phyloP scores from a whole-genome alignment of 2,797 vertebrate genomes.

The Mormyrus proboscirostris region DNA sequence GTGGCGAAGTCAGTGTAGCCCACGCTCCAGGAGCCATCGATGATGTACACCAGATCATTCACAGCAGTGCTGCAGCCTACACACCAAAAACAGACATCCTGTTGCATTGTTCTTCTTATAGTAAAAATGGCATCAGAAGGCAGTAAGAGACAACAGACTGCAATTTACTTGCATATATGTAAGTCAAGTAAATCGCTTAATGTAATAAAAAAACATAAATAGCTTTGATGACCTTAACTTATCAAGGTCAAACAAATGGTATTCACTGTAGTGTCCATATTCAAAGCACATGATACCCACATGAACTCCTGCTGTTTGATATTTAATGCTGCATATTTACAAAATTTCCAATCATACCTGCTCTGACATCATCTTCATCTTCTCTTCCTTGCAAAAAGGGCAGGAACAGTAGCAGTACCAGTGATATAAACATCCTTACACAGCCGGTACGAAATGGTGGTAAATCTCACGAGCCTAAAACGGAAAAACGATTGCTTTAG shows the following conservation, averaged over 20 bases:
- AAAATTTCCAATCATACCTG: constrained; percentile 44
- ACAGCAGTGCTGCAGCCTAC: constrained; percentile 54
- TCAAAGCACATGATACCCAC: too few species aligned
- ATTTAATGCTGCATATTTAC: too few species aligned
- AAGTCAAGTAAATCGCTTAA: not conserved
- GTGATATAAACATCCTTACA: constrained; percentile 41
- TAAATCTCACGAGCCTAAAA: not conserved
- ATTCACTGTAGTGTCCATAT: too few species aligned
- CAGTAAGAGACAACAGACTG: not conserved
- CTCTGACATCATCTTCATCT: constrained; percentile 51
- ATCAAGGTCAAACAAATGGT: too few species aligned
- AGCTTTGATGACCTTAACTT: not conserved
- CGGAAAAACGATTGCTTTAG: not conserved
- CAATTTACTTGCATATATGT: not conserved
- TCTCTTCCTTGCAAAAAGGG: constrained; percentile 35
- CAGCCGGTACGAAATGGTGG: not conserved
- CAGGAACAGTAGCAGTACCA: constrained; percentile 40
- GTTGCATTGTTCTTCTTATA: not conserved
- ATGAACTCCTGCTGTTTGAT: too few species aligned
- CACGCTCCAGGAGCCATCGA: constrained; percentile 56
- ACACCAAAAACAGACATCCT: not conserved
- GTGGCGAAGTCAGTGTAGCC: constrained; percentile 47
- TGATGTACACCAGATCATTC: constrained; percentile 51
- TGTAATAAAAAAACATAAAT: not conserved
- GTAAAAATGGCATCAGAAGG: not conserved